Percentiles rank a stretch among this genome's conserved stretches.
phyloP scores from a whole-genome alignment of 2,113 vertebrate species.

The Thinocorus orbignyianus region DNA sequence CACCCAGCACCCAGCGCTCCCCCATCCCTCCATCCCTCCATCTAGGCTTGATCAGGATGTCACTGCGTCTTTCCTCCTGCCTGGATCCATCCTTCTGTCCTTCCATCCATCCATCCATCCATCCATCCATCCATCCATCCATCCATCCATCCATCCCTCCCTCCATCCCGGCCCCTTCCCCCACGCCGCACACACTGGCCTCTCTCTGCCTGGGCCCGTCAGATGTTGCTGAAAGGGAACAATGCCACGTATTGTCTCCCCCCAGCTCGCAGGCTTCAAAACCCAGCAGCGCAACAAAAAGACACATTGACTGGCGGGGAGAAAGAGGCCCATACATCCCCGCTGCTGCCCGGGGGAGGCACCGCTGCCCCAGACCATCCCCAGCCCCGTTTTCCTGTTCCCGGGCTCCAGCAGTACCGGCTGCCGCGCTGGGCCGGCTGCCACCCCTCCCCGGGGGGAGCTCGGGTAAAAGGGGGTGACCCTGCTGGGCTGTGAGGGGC shows the following conservation, averaged over 20 bases:
- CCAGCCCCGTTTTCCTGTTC: not conserved
- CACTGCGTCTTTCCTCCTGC: not conserved
- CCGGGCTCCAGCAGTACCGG: not conserved
- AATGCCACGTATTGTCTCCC: constrained; percentile 79
- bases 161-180: not conserved
- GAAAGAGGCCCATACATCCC: constrained; percentile 64
- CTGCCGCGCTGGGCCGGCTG: not conserved
- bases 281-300: constrained; percentile 79
- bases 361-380: not conserved
- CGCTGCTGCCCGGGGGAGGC: not conserved
- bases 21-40: not conserved
- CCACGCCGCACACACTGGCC: not conserved
- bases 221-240: constrained; percentile 78
- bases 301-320: constrained; percentile 76
- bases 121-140: not conserved
- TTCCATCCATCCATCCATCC: too few species aligned
- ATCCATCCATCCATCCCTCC: too few species aligned
- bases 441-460: not conserved
- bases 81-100: not conserved
- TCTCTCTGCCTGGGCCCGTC: constrained; percentile 63
- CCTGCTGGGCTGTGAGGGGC: rapidly evolving
- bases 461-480: not conserved
- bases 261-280: constrained; percentile 70
- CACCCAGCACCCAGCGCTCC: not conserved
- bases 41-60: not conserved